A percentile compares a stretch with the other conserved stretches of the same genome.
These are phyloP conservation scores for Lysiphlebus fabarum DNA, from an alignment of 1,140 invertebrate species.

Conservation along the genomic window DNA sequence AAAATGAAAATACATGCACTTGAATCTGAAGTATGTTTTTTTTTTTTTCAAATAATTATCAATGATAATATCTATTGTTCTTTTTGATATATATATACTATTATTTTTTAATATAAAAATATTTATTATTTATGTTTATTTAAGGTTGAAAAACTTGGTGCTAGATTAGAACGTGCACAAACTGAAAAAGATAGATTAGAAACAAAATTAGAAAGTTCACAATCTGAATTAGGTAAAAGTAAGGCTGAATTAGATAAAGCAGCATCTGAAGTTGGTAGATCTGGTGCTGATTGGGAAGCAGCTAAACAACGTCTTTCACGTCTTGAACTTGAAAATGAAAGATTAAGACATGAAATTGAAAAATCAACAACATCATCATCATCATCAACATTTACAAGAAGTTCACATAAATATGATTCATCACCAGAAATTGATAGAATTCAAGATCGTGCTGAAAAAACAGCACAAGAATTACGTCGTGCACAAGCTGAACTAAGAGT, in stretches of 20 bases:
- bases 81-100: background rate
- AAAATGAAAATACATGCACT: constrained; percentile 90
- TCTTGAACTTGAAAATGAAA: constrained; percentile 85
- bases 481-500: constrained; percentile 82
- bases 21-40: constrained; percentile 69
- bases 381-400: constrained; percentile 73
- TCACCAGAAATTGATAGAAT: constrained; percentile 77
- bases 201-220: constrained; percentile 85
- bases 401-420: constrained; percentile 61
- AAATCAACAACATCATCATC: constrained; percentile 65
- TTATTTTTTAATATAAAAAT: background rate
- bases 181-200: constrained; percentile 88
- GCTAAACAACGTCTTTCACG: constrained; percentile 81
- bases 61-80: background rate
- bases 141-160: constrained; percentile 81
- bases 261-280: constrained; percentile 81
- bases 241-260: constrained; percentile 91
- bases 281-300: constrained; percentile 84
- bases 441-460: constrained; percentile 84
- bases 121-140: constrained; percentile 7
- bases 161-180: constrained; percentile 79
- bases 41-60: background rate
- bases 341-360: constrained; percentile 80
- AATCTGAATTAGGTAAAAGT: constrained; percentile 88
- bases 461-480: constrained; percentile 76